These are phyloP conservation scores for Pseudomyrmex cubaensis DNA, from an alignment of 1,140 invertebrate species.

Conservation along the genomic window DNA sequence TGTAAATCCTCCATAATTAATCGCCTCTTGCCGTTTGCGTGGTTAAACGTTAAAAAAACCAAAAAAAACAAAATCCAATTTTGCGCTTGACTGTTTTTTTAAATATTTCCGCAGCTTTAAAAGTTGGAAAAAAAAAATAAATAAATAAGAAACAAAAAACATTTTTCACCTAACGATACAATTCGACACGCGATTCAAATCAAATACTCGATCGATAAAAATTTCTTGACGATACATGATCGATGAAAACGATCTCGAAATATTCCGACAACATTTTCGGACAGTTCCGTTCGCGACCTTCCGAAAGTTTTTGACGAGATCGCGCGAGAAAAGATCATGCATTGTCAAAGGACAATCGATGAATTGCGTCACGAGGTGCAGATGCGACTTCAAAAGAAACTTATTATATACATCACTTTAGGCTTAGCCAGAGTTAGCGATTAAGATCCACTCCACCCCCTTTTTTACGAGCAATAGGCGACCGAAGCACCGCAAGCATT, in stretches of 20 bases:
- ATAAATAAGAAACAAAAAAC: too few relatives aligned
- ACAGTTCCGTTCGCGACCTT: too few relatives aligned
- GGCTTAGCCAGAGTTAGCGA: slow-evolving; percentile 76
- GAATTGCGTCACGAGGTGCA: slow-evolving; percentile 52
- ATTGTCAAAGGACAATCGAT: not conserved
- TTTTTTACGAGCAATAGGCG: slow-evolving; percentile 78
- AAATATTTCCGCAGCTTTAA: too few relatives aligned
- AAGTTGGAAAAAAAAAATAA: too few relatives aligned
- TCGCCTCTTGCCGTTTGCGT: too few relatives aligned
- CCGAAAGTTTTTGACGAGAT: not conserved
- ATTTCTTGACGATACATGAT: not conserved
- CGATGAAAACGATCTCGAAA: not conserved
- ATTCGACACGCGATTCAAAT: too few relatives aligned
- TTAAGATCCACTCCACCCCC: slow-evolving; percentile 69
- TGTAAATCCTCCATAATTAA: not conserved
- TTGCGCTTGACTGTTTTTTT: too few relatives aligned
- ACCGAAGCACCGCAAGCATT: slow-evolving; percentile 80
- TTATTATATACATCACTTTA: slow-evolving; percentile 68
- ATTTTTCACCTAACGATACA: too few relatives aligned
- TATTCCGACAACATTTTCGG: too few relatives aligned
- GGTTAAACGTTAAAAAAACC: too few relatives aligned
- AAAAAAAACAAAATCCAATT: too few relatives aligned
- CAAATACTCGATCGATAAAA: not conserved
- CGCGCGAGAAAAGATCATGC: not conserved
- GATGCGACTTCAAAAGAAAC: slow-evolving; percentile 69